A percentile compares a stretch with the other conserved stretches of the same genome.
These are phyloP conservation scores for Brachionus rubens DNA, from an alignment of 1,140 invertebrate genomes.

Conservation along the genomic window DNA sequence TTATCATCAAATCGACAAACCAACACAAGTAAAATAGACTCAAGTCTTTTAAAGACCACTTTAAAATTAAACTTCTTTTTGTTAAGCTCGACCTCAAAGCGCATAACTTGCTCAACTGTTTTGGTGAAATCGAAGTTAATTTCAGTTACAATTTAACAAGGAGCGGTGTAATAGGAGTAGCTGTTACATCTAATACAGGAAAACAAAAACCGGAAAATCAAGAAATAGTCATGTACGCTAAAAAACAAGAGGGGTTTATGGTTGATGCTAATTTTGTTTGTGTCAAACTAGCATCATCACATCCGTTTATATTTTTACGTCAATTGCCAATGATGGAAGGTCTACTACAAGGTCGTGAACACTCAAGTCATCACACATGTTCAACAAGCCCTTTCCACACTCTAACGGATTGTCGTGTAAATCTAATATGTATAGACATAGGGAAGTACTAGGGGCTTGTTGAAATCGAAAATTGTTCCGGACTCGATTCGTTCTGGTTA, in stretches of 20 bases:
- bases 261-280: slow-evolving; percentile 74
- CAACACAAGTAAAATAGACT: not conserved
- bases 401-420: too few species aligned
- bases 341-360: slow-evolving; percentile 75
- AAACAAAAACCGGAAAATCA: slow-evolving; percentile 36
- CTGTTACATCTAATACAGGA: slow-evolving; percentile 68
- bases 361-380: too few species aligned
- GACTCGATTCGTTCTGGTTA: too few species aligned
- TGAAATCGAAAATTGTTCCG: too few species aligned
- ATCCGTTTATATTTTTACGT: slow-evolving; percentile 76
- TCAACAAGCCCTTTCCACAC: too few species aligned
- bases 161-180: slow-evolving; percentile 67
- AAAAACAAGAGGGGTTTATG: slow-evolving; percentile 56
- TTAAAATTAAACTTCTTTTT: not conserved
- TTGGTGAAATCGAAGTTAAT: slow-evolving; percentile 65
- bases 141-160: slow-evolving; percentile 76
- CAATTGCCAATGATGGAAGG: slow-evolving; percentile 80
- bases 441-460: too few species aligned
- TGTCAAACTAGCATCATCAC: slow-evolving; percentile 75
- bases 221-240: not conserved
- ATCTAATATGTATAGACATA: too few species aligned
- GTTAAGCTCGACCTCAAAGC: slow-evolving; percentile 18
- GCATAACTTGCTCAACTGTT: slow-evolving; percentile 35
- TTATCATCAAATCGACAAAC: slow-evolving; percentile 3
- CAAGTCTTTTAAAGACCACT: not conserved